phyloP scores from a whole-genome alignment of 2,113 vertebrate genomes.

The Poeciliopsis turrubarensis region DNA sequence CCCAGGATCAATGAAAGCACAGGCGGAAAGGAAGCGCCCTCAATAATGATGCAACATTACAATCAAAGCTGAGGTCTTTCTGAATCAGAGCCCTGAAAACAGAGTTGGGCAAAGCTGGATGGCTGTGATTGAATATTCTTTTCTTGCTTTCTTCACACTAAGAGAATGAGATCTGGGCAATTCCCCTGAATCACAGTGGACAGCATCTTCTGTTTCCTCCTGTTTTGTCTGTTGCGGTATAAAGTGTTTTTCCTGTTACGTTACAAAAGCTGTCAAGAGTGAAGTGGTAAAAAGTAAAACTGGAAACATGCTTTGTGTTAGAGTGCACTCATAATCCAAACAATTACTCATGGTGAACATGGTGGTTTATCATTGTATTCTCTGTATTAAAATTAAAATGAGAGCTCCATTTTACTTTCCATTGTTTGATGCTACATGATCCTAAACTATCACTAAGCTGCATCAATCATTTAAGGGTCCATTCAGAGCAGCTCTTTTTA shows the following conservation, averaged over 20 bases:
- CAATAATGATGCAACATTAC: conserved; percentile 33
- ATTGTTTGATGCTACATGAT: neutral
- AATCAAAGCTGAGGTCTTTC: conserved; percentile 36
- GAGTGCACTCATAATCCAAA: conserved; percentile 22
- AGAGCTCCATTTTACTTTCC: neutral
- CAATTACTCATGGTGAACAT: neutral
- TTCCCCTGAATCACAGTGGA: conserved; percentile 39
- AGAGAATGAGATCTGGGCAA: conserved; percentile 29
- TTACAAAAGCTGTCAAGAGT: conserved; percentile 34
- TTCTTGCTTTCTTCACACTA: conserved; percentile 23
- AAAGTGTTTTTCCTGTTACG: conserved; percentile 20
- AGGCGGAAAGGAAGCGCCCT: conserved; percentile 24
- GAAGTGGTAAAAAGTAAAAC: conserved; percentile 13
- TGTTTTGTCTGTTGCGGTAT: conserved; percentile 12
- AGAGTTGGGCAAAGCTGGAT: conserved; percentile 23
- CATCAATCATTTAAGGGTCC: neutral
- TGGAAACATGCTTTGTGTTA: conserved; percentile 6
- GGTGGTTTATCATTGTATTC: conserved; percentile 10
- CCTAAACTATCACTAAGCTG: neutral
- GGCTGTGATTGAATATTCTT: conserved; percentile 52
- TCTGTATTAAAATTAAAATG: neutral
- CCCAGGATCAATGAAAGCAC: conserved; percentile 32
- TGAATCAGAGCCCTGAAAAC: conserved; percentile 33
- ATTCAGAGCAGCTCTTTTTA: too few species aligned
- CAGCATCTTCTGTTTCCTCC: conserved; percentile 31